Percentiles rank a stretch among this genome's conserved stretches.
phyloP scores from a whole-genome alignment of 1,140 invertebrate species.

The Saxidomus purpurata region DNA sequence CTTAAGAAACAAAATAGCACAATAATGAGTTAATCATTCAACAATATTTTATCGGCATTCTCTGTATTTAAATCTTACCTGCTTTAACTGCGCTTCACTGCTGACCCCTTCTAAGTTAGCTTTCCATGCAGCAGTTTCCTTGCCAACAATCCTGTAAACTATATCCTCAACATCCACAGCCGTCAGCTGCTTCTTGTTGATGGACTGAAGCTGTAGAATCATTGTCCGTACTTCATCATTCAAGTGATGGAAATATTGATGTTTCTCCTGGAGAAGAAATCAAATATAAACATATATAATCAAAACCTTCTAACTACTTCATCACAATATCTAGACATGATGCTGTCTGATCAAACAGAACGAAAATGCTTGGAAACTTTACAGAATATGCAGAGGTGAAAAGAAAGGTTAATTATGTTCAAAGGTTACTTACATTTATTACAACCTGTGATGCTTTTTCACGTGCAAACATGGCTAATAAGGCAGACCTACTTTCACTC shows the following conservation, averaged over 20 bases:
- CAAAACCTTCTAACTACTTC: no score
- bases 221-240: conserved; percentile 66
- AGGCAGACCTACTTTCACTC: conserved; percentile 10
- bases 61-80: conserved; percentile 17
- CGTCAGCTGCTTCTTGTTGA: conserved; percentile 54
- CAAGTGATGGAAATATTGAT: conserved; percentile 47
- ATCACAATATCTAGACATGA: neutral
- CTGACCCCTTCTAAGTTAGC: conserved; percentile 26
- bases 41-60: no score
- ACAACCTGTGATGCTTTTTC: conserved; percentile 23
- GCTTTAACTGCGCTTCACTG: conserved; percentile 28
- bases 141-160: conserved; percentile 63
- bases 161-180: conserved; percentile 72
- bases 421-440: conserved; percentile 1
- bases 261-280: conserved; percentile 44
- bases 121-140: conserved; percentile 58
- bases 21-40: no score
- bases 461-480: conserved; percentile 14
- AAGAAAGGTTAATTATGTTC: no score
- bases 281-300: no score
- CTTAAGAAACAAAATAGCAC: no score
- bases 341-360: neutral
- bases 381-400: no score
- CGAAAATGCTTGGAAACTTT: neutral
- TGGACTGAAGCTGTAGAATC: conserved; percentile 64